Percentiles rank a stretch among this genome's conserved stretches.
Evolutionary conservation across 2,113 vertebrate species (phyloP).

Genomic region (Festucalex cinctus): DNA sequence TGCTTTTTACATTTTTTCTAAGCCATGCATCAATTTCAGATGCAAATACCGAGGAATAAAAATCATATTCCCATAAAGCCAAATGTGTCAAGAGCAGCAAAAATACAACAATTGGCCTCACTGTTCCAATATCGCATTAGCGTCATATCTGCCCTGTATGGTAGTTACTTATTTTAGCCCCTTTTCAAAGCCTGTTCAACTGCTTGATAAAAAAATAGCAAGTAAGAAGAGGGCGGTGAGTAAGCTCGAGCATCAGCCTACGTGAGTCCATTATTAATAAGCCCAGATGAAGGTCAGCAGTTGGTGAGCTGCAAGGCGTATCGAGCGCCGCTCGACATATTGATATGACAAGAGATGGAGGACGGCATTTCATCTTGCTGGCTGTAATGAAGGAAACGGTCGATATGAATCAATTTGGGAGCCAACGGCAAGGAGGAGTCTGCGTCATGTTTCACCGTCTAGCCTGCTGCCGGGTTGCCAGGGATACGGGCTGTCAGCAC

Average conservation of each 20-base stretch:
- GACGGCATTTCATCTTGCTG: conserved; percentile 45
- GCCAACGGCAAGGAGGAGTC: conserved; percentile 34
- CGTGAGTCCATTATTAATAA: conserved; percentile 70
- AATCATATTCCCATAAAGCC: neutral
- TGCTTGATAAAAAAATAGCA: conserved; percentile 46
- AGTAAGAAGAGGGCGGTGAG: conserved; percentile 49
- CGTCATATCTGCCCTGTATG: neutral
- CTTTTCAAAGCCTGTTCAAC: conserved; percentile 18
- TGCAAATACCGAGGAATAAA: neutral
- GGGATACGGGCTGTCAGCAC: conserved; percentile 56
- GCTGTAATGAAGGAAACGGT: conserved; percentile 45
- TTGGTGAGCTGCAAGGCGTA: conserved; percentile 29
- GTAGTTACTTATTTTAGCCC: neutral
- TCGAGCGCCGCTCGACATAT: conserved; percentile 16
- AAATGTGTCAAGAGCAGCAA: neutral
- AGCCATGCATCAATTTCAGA: neutral
- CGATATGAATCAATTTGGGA: conserved; percentile 56
- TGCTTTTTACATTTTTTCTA: neutral
- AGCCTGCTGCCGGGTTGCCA: conserved; percentile 50
- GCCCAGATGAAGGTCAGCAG: conserved; percentile 61
- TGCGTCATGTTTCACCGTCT: conserved; percentile 55
- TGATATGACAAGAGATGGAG: conserved; percentile 25
- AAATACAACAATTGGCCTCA: too few relatives aligned
- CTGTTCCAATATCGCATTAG: too few relatives aligned
- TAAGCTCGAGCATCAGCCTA: conserved; percentile 50